Evolutionary conservation across 64 coral and sea anemone species (phyloP).

Genomic region (Astreopora myriophthalma): DNA sequence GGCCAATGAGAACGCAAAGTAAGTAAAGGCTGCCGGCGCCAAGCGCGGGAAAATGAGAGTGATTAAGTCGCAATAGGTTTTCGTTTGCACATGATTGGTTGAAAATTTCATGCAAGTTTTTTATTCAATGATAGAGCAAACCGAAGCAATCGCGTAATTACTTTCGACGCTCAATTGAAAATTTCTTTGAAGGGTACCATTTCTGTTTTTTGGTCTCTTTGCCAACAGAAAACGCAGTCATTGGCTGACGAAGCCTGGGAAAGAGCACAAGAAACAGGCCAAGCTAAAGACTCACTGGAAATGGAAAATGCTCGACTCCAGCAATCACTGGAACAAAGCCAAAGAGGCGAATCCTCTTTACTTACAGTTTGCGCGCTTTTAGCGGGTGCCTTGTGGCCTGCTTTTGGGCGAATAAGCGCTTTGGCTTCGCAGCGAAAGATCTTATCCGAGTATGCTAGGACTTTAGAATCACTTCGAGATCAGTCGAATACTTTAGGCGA

Average conservation of each 20-base stretch:
- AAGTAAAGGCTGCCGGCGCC: too few relatives aligned
- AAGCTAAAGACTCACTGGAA: constrained; percentile 87
- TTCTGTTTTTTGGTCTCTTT: background rate
- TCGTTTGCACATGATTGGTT: too few relatives aligned
- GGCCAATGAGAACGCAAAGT: too few relatives aligned
- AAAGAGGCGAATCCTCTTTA: constrained; percentile 68
- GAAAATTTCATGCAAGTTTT: too few relatives aligned
- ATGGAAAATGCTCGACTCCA: constrained; percentile 82
- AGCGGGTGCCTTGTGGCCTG: constrained; percentile 90
- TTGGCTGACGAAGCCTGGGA: constrained; percentile 93
- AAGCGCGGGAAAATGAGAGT: too few relatives aligned
- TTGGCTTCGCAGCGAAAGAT: constrained; percentile 79
- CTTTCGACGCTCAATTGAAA: too few relatives aligned
- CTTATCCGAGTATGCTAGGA: constrained; percentile 76
- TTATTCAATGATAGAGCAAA: too few relatives aligned
- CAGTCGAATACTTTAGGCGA: constrained; percentile 83
- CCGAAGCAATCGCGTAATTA: too few relatives aligned
- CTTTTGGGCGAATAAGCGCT: constrained; percentile 73
- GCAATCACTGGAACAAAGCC: constrained; percentile 66
- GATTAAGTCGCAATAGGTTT: too few relatives aligned
- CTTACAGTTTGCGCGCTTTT: constrained; percentile 86
- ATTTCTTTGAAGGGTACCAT: background rate
- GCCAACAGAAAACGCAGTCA: constrained; percentile 87
- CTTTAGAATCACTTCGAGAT: constrained; percentile 64
- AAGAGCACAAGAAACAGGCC: constrained; percentile 80